Conservation (phyloP, 2,888 invertebrate species). For the Micoletzkya japonica region DNA sequence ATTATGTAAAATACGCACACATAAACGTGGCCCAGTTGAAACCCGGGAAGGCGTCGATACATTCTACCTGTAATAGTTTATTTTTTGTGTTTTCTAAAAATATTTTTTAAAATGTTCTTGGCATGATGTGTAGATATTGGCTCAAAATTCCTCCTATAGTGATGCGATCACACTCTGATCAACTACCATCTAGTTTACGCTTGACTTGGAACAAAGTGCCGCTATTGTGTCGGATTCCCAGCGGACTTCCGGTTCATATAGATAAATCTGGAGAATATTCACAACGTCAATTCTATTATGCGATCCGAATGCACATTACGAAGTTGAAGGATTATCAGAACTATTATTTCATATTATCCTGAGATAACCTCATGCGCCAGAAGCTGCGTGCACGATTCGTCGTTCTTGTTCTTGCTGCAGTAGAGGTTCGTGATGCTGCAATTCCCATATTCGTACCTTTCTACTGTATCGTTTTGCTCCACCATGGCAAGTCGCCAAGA, state of each 20-base stretch:
- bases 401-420: slow-evolving; percentile 5
- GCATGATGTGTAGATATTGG: no score
- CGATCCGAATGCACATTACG: neutral
- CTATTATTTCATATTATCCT: neutral
- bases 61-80: slow-evolving; percentile 37
- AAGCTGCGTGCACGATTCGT: slow-evolving; percentile 21
- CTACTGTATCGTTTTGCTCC: no score
- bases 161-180: no score
- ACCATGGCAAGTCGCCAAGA: no score
- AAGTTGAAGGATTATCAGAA: neutral
- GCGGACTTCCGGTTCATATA: no score
- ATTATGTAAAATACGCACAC: slow-evolving; percentile 72
- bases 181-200: no score
- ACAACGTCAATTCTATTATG: no score
- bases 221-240: no score
- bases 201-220: no score
- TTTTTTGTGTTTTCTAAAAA: neutral
- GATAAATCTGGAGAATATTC: no score
- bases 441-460: neutral
- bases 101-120: neutral
- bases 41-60: slow-evolving; percentile 85
- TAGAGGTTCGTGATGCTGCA: slow-evolving; percentile 27
- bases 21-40: slow-evolving; percentile 86
- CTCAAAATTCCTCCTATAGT: no score
- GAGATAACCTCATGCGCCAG: slow-evolving; percentile 18